phyloP scores from a whole-genome alignment of 1,140 invertebrate species.

The Zaprionus taronus region DNA sequence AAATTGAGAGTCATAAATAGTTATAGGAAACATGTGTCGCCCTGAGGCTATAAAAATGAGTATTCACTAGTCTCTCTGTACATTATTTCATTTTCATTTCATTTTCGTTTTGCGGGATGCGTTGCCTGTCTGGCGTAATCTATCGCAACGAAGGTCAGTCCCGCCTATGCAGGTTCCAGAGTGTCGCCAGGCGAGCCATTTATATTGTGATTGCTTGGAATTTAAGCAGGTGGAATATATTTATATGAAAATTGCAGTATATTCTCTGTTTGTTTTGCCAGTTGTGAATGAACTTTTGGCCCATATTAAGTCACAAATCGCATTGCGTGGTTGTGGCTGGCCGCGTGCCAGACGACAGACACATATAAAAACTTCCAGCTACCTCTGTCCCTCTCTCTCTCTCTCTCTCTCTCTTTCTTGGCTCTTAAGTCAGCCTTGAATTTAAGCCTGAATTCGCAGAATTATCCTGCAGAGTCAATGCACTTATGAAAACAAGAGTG shows the following conservation, averaged over 20 bases:
- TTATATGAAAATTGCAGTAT: slow-evolving; percentile 17
- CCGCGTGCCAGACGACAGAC: slow-evolving; percentile 51
- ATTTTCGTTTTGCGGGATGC: too few species aligned
- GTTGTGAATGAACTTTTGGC: slow-evolving; percentile 75
- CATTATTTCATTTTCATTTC: background rate
- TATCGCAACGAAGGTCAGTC: background rate
- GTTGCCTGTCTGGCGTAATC: background rate
- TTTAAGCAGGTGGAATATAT: slow-evolving; percentile 17
- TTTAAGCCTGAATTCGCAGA: slow-evolving; percentile 8
- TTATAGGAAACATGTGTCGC: slow-evolving; percentile 5
- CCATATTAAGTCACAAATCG: slow-evolving; percentile 64
- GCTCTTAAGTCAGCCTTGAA: slow-evolving; percentile 62
- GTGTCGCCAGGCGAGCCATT: slow-evolving; percentile 15
- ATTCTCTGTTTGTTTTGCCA: slow-evolving; percentile 31
- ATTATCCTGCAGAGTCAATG: slow-evolving; percentile 35
- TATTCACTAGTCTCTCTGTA: background rate
- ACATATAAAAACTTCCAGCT: slow-evolving; percentile 28
- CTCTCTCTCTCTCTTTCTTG: background rate
- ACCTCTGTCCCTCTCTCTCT: background rate
- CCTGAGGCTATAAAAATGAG: background rate
- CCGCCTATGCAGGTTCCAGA: background rate
- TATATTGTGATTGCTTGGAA: slow-evolving; percentile 28
- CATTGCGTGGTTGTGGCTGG: slow-evolving; percentile 41
- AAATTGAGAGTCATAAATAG: slow-evolving; percentile 1
- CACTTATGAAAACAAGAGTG: slow-evolving; percentile 12